Base-by-base conservation (phyloP, 2,888 invertebrate species). In the Galerucella calmariensis region DNA sequence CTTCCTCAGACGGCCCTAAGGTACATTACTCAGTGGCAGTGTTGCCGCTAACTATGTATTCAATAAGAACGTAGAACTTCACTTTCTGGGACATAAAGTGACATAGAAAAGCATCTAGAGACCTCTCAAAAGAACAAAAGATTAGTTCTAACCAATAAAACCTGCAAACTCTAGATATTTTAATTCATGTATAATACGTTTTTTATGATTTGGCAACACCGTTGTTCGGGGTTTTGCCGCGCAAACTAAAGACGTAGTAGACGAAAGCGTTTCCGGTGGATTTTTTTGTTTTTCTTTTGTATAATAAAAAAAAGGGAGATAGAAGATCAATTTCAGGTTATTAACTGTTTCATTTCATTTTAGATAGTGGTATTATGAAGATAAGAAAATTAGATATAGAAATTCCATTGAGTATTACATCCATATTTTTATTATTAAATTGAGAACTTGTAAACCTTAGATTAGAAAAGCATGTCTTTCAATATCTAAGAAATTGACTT, bases 241-340 rank as follows among this genome's bases (percentile, higher is more conserved):
- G 41, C 46, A 63, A 63, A 63, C 20, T 11, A 63, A 41, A 62
- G 62, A 62, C 63, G 63, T 63, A 44, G 16, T 63, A 44, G 35
- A 63, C 44, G 63, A 14, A 53, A 27, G 35, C 68, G 20, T 20
- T 58, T 58, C 68, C 58, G 68, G 44, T 58, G 46, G 9, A 58
- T 8, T 56, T 68, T 68, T 58, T 58, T 58, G 41, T 59, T 58
- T 16, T 44, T 41, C 3, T 41, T 63, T 44, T 63, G 16, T 63
- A 63, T 16, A 44, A 41, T 11, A 11, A 63, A 44, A 63, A 12
- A 44, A n/a, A 62, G 63, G 41, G 63, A 16, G 16, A 56, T 4
- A 35, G 35, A 35, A 51, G 12, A 11, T n/a, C 51, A 11, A 51
- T 14, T 51, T 51, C 51, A 51, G 51, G 51, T 51, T 12, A 51